phyloP scores from a whole-genome alignment of 2,888 invertebrate genomes.

The Agriopis leucophaearia region DNA sequence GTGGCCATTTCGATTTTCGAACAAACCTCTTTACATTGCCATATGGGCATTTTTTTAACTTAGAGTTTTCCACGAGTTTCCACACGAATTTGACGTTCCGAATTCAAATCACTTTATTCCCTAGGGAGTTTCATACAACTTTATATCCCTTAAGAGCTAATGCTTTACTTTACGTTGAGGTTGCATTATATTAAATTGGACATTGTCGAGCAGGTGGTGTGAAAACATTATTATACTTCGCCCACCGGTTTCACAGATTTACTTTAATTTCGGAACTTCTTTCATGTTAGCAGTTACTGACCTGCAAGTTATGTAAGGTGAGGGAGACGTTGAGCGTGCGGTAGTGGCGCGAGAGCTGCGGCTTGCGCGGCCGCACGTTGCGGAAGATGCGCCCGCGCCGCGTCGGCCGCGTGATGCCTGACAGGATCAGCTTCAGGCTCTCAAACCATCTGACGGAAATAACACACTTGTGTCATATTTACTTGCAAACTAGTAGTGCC shows the following conservation, averaged over 20 bases:
- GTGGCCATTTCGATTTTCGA: no score
- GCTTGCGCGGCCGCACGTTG: constrained; percentile 93
- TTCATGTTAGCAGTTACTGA: constrained; percentile 40
- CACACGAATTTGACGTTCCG: no score
- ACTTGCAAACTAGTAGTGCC: background rate
- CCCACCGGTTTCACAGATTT: background rate
- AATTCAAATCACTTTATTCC: no score
- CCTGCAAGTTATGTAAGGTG: constrained; percentile 94
- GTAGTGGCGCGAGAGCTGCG: constrained; percentile 97
- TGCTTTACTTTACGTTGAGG: no score
- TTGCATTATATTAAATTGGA: no score
- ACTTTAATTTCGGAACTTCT: background rate
- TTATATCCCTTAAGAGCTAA: no score
- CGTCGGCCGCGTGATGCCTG: constrained; percentile 97
- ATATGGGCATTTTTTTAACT: no score
- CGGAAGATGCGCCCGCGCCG: constrained; percentile 95
- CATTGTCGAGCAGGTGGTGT: no score
- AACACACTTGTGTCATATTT: background rate
- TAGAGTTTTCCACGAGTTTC: no score
- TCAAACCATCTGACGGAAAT: constrained; percentile 92
- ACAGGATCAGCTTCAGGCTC: constrained; percentile 96
- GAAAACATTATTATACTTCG: no score
- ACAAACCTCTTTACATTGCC: no score
- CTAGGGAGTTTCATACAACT: no score
- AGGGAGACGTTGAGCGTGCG: constrained; percentile 94